A percentile compares a stretch with the other conserved stretches of the same genome.
Conservation (phyloP, 2,797 vertebrate genomes). For the Podargus strigoides region DNA sequence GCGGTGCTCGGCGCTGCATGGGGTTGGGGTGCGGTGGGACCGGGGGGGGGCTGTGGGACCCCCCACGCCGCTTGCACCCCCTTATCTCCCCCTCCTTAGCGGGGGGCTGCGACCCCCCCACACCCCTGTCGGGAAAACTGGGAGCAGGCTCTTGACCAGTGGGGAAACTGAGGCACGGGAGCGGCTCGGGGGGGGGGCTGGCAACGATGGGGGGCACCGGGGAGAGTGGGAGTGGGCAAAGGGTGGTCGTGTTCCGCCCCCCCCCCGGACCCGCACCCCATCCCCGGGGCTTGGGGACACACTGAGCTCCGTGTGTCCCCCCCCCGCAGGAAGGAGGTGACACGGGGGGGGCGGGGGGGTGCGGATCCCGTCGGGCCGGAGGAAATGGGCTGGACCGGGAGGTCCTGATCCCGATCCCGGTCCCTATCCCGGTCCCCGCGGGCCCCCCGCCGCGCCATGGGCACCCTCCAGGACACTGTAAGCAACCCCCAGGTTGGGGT, state of each 20-base stretch:
- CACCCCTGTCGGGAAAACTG: not conserved
- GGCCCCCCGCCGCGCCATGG: not conserved
- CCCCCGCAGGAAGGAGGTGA: not conserved
- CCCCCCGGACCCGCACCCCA: too few species aligned
- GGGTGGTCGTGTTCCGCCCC: too few species aligned
- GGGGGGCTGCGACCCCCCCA: not conserved
- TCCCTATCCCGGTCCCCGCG: not conserved
- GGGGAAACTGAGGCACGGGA: not conserved
- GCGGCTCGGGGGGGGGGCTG: too few species aligned
- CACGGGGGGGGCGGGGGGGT: not conserved
- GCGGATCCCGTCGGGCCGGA: not conserved
- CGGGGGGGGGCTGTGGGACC: too few species aligned
- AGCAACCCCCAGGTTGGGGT: not conserved
- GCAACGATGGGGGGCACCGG: too few species aligned
- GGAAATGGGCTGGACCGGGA: constrained; percentile 16
- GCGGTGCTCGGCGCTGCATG: not conserved
- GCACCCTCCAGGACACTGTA: not conserved
- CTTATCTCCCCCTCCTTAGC: too few species aligned
- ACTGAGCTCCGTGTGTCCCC: not conserved
- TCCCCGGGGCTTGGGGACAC: not conserved
- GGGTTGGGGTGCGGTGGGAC: not conserved
- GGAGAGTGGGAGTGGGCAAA: too few species aligned
- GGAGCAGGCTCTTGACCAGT: too few species aligned
- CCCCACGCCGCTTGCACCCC: not conserved
- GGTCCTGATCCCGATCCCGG: not conserved